These are phyloP conservation scores for Neopelma chrysocephalum DNA, from an alignment of 2,797 vertebrate species.

Conservation along the genomic window DNA sequence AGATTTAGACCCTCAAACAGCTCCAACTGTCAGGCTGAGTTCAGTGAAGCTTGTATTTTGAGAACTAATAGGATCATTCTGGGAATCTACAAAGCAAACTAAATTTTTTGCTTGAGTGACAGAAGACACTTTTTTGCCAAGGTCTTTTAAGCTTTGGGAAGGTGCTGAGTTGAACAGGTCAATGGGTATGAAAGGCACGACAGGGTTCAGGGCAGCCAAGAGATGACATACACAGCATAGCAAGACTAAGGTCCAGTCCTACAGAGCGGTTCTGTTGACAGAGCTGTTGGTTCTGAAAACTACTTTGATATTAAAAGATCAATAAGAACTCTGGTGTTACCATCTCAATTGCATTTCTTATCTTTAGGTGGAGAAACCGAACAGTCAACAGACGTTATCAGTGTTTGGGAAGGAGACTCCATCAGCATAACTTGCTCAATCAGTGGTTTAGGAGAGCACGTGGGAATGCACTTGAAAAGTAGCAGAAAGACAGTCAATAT, in stretches of 20 bases:
- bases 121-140: background rate
- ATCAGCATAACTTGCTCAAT: constrained; percentile 27
- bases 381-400: background rate
- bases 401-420: constrained; percentile 46
- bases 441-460: background rate
- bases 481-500: rapidly evolving
- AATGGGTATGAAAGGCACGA: background rate
- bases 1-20: background rate
- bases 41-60: background rate
- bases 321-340: background rate
- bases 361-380: constrained; percentile 41
- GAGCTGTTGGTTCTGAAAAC: background rate
- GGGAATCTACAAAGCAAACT: background rate
- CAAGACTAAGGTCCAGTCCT: background rate
- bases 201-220: background rate
- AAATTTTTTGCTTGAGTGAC: background rate
- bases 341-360: constrained; percentile 19
- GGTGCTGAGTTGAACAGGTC: background rate
- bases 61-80: background rate
- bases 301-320: background rate
- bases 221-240: background rate
- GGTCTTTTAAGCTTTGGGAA: background rate
- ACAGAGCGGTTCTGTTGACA: background rate
- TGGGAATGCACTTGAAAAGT: background rate
- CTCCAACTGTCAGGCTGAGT: background rate